Conservation (phyloP, 1,140 invertebrate genomes). For the Papilio aristodemus region DNA sequence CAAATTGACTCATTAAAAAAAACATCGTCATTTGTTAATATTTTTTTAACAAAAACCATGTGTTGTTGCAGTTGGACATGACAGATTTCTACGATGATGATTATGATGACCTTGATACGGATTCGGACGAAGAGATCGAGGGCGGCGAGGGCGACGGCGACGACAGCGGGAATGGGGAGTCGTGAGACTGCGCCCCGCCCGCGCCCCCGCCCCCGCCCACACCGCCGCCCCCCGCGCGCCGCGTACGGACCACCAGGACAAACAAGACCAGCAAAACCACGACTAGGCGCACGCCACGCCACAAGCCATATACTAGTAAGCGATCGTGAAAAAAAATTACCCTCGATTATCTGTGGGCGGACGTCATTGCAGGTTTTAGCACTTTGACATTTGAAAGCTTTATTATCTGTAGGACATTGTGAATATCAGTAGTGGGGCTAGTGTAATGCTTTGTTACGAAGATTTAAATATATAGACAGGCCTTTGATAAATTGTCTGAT, state of each 20-base stretch:
- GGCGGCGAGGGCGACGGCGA: slow-evolving; percentile 86
- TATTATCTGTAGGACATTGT: slow-evolving; percentile 17
- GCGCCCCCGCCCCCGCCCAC: slow-evolving; percentile 31
- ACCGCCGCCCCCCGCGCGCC: slow-evolving; percentile 24
- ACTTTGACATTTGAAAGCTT: neutral
- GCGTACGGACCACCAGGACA: slow-evolving; percentile 49
- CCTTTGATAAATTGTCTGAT: neutral
- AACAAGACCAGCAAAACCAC: slow-evolving; percentile 33
- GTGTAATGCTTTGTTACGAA: neutral
- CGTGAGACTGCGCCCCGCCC: slow-evolving; percentile 65
- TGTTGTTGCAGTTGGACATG: slow-evolving; percentile 86
- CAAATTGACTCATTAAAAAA: no score
- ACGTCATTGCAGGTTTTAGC: slow-evolving; percentile 11
- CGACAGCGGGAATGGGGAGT: slow-evolving; percentile 90
- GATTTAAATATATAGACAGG: slow-evolving; percentile 10
- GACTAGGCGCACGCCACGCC: neutral
- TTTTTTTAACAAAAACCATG: slow-evolving; percentile 14
- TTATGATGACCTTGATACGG: slow-evolving; percentile 89
- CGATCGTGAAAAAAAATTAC: neutral
- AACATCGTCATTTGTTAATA: no score
- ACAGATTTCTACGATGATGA: slow-evolving; percentile 97
- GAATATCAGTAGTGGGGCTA: slow-evolving; percentile 6
- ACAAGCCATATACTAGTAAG: neutral
- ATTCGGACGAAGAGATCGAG: slow-evolving; percentile 85
- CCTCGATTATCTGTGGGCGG: neutral